Evolutionary conservation across 2,888 invertebrate genomes (phyloP), one percentile per base, ranked within the genome.

Genomic region (Dastarcus helophoroides): DNA sequence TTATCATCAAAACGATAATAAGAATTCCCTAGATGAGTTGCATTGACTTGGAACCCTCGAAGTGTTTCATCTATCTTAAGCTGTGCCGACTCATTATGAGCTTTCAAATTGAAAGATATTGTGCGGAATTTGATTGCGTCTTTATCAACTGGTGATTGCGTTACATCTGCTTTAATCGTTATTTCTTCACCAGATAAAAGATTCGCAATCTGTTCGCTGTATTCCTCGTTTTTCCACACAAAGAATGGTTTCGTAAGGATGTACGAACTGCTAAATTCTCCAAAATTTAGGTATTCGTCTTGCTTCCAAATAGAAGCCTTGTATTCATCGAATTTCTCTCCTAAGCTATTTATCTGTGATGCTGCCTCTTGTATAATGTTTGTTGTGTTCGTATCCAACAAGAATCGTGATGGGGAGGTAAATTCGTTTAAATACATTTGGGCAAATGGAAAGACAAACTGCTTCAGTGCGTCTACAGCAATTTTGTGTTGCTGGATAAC

Each of bases 1-100:
- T 7, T 3, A 9, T 27, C n/a, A 17, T 27, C 8, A 14, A 10
- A 27, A 9, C 8, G 3, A 11, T 27, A 27, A 16, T 27, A 27
- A 3, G 27, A 27, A 16, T 14, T 27, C n/a, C 27, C 27, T 3
- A 27, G 16, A 14, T 27, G 27, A 9, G 16, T 16, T 3, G 22
- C 22, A 22, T 10, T 22, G 3, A 22, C 10, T 22, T 22, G 3
- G 10, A 22, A 22, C 4, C 9, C 22, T 22, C 10, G n/a, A 3
- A 22, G 10, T 22, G 3, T 22, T n/a, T 22, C 10, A 22, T 22
- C 5, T 3, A 22, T 3, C 10, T 22, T 10, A 22, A n/a, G 22
- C 5, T 22, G 22, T 22, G 4, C 10, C 22, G 22, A 9, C n/a
- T 22, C 22, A 4, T 22, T 22, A 10, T 22, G 4, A 9, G 22